Base-by-base conservation (phyloP, 2,797 vertebrate species). In the Gephyroberyx darwinii region DNA sequence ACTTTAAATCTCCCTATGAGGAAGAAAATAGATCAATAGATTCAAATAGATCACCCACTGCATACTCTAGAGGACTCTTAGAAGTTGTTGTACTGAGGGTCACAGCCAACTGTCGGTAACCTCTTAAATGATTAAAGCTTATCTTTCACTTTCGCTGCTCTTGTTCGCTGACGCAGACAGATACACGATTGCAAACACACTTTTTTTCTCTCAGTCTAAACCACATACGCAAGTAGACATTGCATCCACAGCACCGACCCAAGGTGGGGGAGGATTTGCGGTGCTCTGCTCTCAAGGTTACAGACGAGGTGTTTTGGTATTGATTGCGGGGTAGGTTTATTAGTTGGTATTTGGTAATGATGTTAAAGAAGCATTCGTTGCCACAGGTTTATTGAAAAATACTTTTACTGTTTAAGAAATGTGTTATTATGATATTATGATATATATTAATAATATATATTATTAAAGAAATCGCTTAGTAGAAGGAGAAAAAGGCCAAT, bases 21-120 rank as follows among this genome's bases (percentile, higher is more conserved):
- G 51, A 53, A 26, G 51, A 26, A 14, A 30, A 26, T 12, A 26
- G 52, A 26, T 26, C 43, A 14, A 2, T 26, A 26, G 26, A 26
- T 26, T 26, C 26, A 26, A 31, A 63, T 10, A 33, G 4, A 31
- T 47, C 22, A 16, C 33, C 26, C 20, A 64, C 39, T 69, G 8
- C 56, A 33, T 26, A 9, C 39, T 41, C 31, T 39, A 3, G 0
- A 35, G 63, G 10, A 4, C 1, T 33, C 68, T 70, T 8, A 5
- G 19, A 45, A 2, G 17, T 50, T 77, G 70, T 13, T 37, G 43
- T 10, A 9, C 14, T 41, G 19, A 69, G 33, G 26, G 30, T 63
- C 69, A 73, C 20, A 7, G 69, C 63, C 77, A 67, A 59, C 64
- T 78, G 57, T 65, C 75, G 47, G 45, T 35, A 10, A 69, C 19